Evolutionary conservation across 1,140 invertebrate species (phyloP).

Genomic region (Papilio dardanus): DNA sequence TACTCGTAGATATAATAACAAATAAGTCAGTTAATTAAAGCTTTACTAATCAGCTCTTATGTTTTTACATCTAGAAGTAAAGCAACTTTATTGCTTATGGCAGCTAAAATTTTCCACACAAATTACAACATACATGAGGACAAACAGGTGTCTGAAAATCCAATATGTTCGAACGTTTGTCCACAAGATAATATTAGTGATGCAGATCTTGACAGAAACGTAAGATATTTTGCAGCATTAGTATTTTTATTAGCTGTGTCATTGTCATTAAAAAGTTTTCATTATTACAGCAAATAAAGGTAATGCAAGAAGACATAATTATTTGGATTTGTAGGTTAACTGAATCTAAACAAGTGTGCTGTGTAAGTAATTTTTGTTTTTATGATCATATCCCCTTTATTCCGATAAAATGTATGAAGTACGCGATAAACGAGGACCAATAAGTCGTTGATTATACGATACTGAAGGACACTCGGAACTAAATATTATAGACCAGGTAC

Average conservation of each 20-base stretch:
- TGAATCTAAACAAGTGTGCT: slow-evolving; percentile 35
- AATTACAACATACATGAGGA: background rate
- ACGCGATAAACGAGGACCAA: too few relatives aligned
- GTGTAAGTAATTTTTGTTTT: slow-evolving; percentile 39
- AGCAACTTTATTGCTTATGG: slow-evolving; percentile 21
- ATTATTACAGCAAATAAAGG: background rate
- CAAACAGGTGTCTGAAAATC: slow-evolving; percentile 7
- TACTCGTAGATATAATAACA: too few relatives aligned
- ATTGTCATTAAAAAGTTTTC: background rate
- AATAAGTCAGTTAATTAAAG: background rate
- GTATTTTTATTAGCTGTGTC: background rate
- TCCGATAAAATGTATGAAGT: too few relatives aligned
- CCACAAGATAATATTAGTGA: background rate
- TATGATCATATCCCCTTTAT: too few relatives aligned
- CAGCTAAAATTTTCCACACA: slow-evolving; percentile 18
- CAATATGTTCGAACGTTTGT: background rate
- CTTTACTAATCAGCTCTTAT: background rate
- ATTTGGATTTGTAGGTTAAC: slow-evolving; percentile 45
- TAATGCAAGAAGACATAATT: slow-evolving; percentile 38
- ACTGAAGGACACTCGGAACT: too few relatives aligned
- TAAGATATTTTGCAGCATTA: background rate
- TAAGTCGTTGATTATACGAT: too few relatives aligned
- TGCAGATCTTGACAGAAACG: background rate
- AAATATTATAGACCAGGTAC: too few relatives aligned
- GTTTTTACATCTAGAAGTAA: slow-evolving; percentile 2